Base-by-base conservation (phyloP, 2,797 vertebrate genomes). In the Tragelaphus eurycerus region DNA sequence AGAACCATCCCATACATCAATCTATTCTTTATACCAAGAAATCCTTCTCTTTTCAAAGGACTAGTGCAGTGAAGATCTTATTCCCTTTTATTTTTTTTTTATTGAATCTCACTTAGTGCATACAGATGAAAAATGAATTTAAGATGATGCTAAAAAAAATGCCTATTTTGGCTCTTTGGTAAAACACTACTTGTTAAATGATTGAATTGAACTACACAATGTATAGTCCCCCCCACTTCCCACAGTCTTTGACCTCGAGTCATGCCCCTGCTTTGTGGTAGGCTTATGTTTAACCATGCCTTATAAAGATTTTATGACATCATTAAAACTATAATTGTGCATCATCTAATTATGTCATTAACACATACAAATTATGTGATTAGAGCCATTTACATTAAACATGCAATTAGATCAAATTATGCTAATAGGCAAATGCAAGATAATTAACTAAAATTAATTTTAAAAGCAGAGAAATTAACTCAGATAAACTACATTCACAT, bases 381-480 rank as follows among this genome's bases (percentile, higher is more conserved):
- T 93, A 98, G 86, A 98, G 95, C 94, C 98, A 98, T 99, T 99
- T 99, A 98, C 98, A 98, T 98, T 98, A 99, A 99, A 98, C 97
- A 98, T 97, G 96, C 92, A 98, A 98, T 98, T 99, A 99, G 59
- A 95, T 97, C 48, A 89, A 98, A 99, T 99, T 98, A 99, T 82
- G 95, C 81, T 98, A 98, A 98, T 98, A 97, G 95, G 92, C 64
- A 98, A 98, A 98, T 98, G 94, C 97, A 95, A 54, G 96, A 98
- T 97, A 98, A 98, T 98, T 98, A 98, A 97, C 89, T 96, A 98
- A 98, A 98, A 98, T 96, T 98, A 97, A 98, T 98, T 98, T 97
- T 96, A 98, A 98, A 98, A 98, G 93, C 96, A 97, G 95, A 98
- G 94, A 98, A 98, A 98, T 97, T 96, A 98, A 97, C 91, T 98